These are phyloP conservation scores for Metallyticus violacea DNA, from an alignment of 2,888 invertebrate genomes.

Conservation along the genomic window DNA sequence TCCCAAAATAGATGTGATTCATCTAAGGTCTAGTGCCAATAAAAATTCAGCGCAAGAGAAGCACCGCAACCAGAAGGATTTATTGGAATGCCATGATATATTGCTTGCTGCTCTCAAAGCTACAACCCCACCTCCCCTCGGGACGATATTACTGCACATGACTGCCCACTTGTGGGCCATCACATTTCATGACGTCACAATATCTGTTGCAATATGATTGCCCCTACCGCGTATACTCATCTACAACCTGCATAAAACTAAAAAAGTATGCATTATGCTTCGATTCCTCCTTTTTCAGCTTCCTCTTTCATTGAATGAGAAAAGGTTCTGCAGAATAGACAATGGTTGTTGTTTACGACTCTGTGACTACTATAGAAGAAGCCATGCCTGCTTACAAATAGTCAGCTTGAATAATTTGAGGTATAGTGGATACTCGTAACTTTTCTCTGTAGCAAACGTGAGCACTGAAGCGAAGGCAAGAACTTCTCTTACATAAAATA, in stretches of 20 bases:
- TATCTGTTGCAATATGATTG: neutral
- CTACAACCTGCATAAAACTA: neutral
- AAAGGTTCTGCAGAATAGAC: neutral
- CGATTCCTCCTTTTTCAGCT: neutral
- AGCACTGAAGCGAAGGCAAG: neutral
- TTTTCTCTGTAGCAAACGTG: neutral
- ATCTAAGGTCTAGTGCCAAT: neutral
- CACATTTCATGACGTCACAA: neutral
- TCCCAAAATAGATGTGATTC: neutral
- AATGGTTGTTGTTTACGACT: neutral
- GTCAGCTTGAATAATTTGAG: neutral
- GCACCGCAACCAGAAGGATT: neutral
- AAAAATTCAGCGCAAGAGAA: neutral
- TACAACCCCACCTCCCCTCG: neutral
- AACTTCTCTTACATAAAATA: no score
- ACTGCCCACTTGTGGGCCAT: slow-evolving; percentile 1
- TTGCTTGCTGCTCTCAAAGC: neutral
- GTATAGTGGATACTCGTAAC: neutral
- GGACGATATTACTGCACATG: neutral
- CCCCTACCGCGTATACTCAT: no score
- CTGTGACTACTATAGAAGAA: neutral
- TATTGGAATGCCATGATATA: slow-evolving; percentile 5
- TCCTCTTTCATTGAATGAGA: neutral
- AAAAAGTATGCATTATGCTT: neutral
- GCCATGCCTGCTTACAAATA: neutral